Percentiles rank a stretch among this genome's conserved stretches.
Conservation (phyloP, 2,888 invertebrate genomes). For the Amblyteles armatorius region DNA sequence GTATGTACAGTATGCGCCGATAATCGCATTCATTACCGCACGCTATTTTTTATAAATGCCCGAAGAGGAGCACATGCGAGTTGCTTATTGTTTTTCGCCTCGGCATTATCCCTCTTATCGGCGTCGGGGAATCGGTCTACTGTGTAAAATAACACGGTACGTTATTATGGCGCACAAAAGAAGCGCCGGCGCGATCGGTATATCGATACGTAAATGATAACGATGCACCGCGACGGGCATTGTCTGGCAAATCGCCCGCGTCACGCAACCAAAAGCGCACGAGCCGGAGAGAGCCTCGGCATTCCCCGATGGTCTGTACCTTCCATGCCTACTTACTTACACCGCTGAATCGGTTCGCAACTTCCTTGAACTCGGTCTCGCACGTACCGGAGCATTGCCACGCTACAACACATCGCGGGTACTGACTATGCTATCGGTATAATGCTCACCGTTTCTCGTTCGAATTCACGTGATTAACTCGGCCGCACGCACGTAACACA, state of each 20-base stretch:
- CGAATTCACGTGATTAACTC: constrained; percentile 60
- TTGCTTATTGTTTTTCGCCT: constrained; percentile 39
- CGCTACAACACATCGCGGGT: constrained; percentile 11
- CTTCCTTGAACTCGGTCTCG: constrained; percentile 59
- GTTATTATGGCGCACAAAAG: constrained; percentile 32
- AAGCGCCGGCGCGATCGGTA: constrained; percentile 33
- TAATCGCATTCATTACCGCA: constrained; percentile 48
- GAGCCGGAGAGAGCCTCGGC: constrained; percentile 15
- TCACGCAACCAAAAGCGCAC: constrained; percentile 55
- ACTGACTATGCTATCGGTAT: constrained; percentile 19
- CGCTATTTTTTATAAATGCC: constrained; percentile 42
- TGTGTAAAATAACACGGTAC: constrained; percentile 40
- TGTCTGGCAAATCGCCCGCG: constrained; percentile 61
- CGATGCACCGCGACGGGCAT: constrained; percentile 62
- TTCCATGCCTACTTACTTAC: constrained; percentile 15
- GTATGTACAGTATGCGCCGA: background rate
- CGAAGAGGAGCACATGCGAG: background rate
- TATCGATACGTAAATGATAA: constrained; percentile 58
- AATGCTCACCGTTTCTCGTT: constrained; percentile 19
- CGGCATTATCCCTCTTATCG: constrained; percentile 23
- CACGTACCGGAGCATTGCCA: constrained; percentile 14
- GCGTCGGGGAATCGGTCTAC: constrained; percentile 50
- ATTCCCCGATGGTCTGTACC: constrained; percentile 9
- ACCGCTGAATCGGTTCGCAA: constrained; percentile 20
- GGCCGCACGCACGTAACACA: constrained; percentile 46